phyloP scores from a whole-genome alignment of 2,113 vertebrate genomes.

The Gavialis gangeticus region DNA sequence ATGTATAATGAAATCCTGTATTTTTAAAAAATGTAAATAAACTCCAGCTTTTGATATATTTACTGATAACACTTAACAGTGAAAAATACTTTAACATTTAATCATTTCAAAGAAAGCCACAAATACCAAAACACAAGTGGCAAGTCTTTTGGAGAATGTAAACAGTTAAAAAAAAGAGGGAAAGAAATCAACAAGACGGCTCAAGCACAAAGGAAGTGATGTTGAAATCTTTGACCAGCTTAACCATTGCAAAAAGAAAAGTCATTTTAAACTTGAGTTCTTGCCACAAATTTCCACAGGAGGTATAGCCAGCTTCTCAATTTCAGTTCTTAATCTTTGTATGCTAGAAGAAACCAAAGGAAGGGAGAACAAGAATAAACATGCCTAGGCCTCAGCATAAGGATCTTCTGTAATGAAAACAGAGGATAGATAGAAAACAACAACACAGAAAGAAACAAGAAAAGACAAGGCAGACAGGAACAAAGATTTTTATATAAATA shows the following conservation, averaged over 20 bases:
- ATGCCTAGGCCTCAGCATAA: not conserved
- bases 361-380: not conserved
- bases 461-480: not conserved
- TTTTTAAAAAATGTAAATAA: no score
- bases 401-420: not conserved
- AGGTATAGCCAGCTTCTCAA: not conserved
- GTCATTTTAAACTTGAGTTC: not conserved
- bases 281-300: not conserved
- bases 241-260: not conserved
- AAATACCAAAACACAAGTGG: not conserved
- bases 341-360: not conserved
- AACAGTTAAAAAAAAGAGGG: not conserved
- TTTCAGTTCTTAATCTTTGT: constrained; percentile 17
- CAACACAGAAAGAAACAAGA: not conserved
- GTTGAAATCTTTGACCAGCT: constrained; percentile 5
- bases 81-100: not conserved
- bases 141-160: not conserved
- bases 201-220: not conserved
- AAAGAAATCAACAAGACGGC: not conserved
- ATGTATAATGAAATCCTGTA: no score
- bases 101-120: not conserved
- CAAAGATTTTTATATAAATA: not conserved
- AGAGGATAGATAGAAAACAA: fast-evolving
- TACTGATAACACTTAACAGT: not conserved
- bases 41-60: not conserved